Evolutionary conservation across 1,140 invertebrate species (phyloP).

Genomic region (Venustaconcha ellipsiformis): DNA sequence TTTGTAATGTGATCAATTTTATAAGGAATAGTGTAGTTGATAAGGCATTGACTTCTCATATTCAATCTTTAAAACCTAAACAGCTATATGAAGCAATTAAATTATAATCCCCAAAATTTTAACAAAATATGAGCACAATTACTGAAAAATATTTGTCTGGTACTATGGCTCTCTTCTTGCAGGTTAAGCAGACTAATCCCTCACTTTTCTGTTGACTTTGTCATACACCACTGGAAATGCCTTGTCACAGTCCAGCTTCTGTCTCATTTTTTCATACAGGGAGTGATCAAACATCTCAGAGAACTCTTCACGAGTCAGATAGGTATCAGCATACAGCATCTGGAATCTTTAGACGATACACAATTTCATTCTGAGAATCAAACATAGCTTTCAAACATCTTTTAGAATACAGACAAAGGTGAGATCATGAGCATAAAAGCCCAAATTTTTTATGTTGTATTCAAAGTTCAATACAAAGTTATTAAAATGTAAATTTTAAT

Average conservation of each 20-base stretch:
- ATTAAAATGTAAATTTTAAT: no score
- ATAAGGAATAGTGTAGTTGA: no score
- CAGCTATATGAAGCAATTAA: no score
- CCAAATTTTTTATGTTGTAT: neutral
- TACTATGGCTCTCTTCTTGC: no score
- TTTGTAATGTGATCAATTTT: no score
- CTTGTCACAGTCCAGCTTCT: conserved; percentile 74
- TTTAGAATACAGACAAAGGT: neutral
- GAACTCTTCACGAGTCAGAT: conserved; percentile 82
- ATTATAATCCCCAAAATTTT: no score
- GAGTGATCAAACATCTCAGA: conserved; percentile 85
- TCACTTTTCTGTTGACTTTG: conserved; percentile 79
- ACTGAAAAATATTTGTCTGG: no score
- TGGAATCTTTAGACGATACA: conserved; percentile 75
- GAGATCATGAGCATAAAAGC: neutral
- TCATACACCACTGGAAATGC: conserved; percentile 88
- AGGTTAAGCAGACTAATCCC: conserved; percentile 51
- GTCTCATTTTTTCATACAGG: conserved; percentile 80
- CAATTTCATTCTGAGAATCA: neutral
- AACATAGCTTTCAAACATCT: conserved; percentile 1
- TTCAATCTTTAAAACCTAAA: no score
- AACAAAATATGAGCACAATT: no score
- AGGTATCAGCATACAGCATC: conserved; percentile 89
- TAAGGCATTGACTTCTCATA: no score
- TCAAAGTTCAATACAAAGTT: neutral